Base-by-base conservation (phyloP, 2,113 vertebrate genomes). In the Python bivittatus region DNA sequence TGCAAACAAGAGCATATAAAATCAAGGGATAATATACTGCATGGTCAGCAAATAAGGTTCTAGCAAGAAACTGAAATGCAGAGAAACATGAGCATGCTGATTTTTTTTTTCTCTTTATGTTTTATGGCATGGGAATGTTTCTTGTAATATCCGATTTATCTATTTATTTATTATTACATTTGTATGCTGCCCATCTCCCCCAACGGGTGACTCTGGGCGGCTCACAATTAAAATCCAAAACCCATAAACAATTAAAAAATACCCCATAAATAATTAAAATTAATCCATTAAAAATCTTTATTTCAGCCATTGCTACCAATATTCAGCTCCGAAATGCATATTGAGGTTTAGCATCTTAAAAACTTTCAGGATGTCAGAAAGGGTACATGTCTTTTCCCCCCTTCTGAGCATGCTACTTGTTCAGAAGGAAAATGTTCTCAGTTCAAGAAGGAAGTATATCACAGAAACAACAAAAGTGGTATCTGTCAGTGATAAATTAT, bases 341-440 rank as follows among this genome's bases (percentile, higher is more conserved):
- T 54, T 38, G 61, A 23, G 23, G 84, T 85, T 92, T 20, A 93
- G 92, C 88, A 96, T 96, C 93, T 95, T 93, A 88, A 94, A 88
- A 96, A 95, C 0, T 91, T 42, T 89, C 91, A 84, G 54, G 93
- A 91, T 79, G 38, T 60, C 95, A 95, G 89, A 88, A 91, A 95
- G 95, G 90, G 94, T 96, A 96, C 90, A 88, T 93, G 86, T 90
- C 38, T 27, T 52, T 94, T 86, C 94, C 93, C 94, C 91, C 91
- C 91, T 91, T 48, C 93, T 44, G 64, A 96, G 86, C 61, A 90
- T 92, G 93, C 64, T 93, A 96, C 94, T 95, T 96, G 94, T 95
- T 94, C 96, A 96, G 95, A 97, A 96, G 94, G 86, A 96, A 95
- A 95, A 92, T 79, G 89, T 96, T 94, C 92, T 96, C 90, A 95